Conservation (phyloP, 2,888 invertebrate genomes). For the Keiferia lycopersicella region DNA sequence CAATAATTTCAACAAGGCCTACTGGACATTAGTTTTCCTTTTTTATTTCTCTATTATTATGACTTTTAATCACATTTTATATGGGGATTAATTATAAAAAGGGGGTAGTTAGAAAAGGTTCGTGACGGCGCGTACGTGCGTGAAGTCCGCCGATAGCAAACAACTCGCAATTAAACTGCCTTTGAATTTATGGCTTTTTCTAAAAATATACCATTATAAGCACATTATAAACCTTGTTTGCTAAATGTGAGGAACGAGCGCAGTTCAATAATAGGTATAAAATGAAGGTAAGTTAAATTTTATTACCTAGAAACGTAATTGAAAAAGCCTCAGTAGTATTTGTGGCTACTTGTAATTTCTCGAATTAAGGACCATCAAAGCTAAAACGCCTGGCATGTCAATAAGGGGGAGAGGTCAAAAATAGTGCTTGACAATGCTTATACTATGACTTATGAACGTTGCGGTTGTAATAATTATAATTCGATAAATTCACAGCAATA, state of each 20-base stretch:
- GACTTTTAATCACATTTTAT: constrained; percentile 10
- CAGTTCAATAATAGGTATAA: background rate
- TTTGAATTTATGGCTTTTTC: constrained; percentile 18
- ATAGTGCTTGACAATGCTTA: too few relatives aligned
- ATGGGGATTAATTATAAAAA: constrained; percentile 4
- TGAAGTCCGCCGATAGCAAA: constrained; percentile 27
- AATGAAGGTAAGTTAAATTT: background rate
- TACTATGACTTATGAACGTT: too few relatives aligned
- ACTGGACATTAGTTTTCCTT: background rate
- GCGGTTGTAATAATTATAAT: too few relatives aligned
- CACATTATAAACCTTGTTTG: constrained; percentile 8
- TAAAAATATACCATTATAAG: constrained; percentile 16
- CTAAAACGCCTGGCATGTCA: too few relatives aligned
- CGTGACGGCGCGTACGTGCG: constrained; percentile 31
- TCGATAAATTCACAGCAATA: too few relatives aligned
- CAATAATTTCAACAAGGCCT: constrained; percentile 10
- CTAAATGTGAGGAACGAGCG: constrained; percentile 1
- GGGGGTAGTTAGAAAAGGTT: background rate
- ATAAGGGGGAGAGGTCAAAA: too few relatives aligned
- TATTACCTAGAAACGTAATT: background rate
- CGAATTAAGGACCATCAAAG: too few relatives aligned
- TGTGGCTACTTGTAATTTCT: too few relatives aligned
- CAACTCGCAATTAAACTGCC: constrained; percentile 18
- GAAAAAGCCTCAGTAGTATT: too few relatives aligned
- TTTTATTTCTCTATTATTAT: constrained; percentile 3